Evolutionary conservation across 2,888 invertebrate genomes (phyloP), one percentile per base, ranked within the genome.

Genomic region (Epinotia ramella): DNA sequence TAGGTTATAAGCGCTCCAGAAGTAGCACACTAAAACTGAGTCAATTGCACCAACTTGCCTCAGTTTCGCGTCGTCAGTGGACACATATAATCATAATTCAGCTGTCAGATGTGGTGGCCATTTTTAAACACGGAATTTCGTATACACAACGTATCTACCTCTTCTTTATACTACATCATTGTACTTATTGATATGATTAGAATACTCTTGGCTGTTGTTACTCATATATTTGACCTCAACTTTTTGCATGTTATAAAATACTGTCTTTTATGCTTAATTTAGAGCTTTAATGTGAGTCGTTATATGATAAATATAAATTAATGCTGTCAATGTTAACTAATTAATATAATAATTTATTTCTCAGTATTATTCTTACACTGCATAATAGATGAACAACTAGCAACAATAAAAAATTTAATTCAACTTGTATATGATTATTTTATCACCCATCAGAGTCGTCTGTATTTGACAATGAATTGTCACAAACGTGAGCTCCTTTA

Each of bases 401-500:
- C 9, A 66, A 40, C 60, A 60, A 66, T 66, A 70, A 71, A 66
- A 59, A 56, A 64, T 28, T 56, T 28, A 20, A 60, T 53, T 18
- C 20, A 75, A 60, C 6, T n/a, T 71, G n/a, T 66, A 16, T 44
- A 28, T 44, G 16, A 68, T 77, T 77, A 76, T 86, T 86, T 85
- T 85, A 88, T 66, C 40, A 40, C 40, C 85, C 83, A 82, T 86
- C 85, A 46, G 87, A 86, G 76, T 83, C 79, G 76, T 88, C 87
- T 81, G 84, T 79, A 77, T 84, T 87, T 65, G 86, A 84, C 77
- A 85, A 83, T 70, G 87, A 83, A 78, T 83, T 84, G 72, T 89
- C 85, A 83, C 86, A 86, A 71, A 94, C 84, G 53, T 92, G 95
- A 46, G 96, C 97, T 44, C 97, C 97, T 90, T 97, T 98, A 65